Evolutionary conservation across 2,113 vertebrate species (phyloP), one percentile per base, ranked within the genome.

Genomic region (Siphamia tubifer): DNA sequence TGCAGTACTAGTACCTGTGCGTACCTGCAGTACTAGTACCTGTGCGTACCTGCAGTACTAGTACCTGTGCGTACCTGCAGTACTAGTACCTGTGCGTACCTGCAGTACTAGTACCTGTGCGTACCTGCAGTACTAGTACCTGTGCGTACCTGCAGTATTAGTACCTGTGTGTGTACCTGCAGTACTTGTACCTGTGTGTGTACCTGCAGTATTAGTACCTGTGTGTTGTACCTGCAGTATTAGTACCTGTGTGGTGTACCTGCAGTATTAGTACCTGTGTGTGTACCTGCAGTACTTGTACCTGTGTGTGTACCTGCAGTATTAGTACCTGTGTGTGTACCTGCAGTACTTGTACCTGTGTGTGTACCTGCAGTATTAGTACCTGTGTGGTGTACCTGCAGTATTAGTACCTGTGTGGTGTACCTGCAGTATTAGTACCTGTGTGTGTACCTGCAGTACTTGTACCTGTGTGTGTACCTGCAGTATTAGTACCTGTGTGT

Each of bases 191-290:
- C n/a, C 51, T 67, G 69, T 81, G 78, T 49, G 60, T 60, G 21
- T 47, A 17, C 70, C 42, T 30, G 38, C 65, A 51, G 35, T 66
- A 28, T 38, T 3, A 24, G 47, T 31, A 27, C n/a, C n/a, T n/a
- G n/a, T n/a, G n/a, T n/a, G n/a, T n/a, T n/a, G n/a, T n/a, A n/a
- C n/a, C n/a, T n/a, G n/a, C n/a, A n/a, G n/a, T n/a, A n/a, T n/a
- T n/a, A n/a, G n/a, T n/a, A n/a, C n/a, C 51, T 67, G 69, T 81
- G 78, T 49, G 60, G n/a, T 60, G 21, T 47, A 17, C 70, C 42
- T 30, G 38, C 65, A 51, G 35, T 66, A 28, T 38, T 3, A 24
- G 47, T 31, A 27, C n/a, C 51, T 67, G 69, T 81, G 78, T 49
- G 60, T 60, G 21, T 47, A 17, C 70, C 42, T 30, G 38, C 65